Evolutionary conservation across 1,140 invertebrate genomes (phyloP).

Genomic region (Meloidogyne hapla): DNA sequence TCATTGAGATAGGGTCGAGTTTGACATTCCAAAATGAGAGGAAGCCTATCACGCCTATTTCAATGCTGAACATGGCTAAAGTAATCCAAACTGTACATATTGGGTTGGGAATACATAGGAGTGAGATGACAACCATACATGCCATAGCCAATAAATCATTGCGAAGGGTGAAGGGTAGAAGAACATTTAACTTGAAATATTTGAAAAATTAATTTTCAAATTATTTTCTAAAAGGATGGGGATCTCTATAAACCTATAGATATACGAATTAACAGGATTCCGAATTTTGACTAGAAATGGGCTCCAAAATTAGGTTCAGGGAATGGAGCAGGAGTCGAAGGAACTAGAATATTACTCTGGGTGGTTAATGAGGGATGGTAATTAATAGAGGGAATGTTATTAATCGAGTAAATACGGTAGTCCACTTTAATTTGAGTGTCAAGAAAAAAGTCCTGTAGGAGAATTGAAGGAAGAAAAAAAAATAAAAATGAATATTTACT

Average conservation of each 20-base stretch:
- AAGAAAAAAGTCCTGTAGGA: no score
- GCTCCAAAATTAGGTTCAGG: no score
- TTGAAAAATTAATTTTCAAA: background rate
- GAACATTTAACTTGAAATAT: constrained; percentile 76
- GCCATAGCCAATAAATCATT: constrained; percentile 79
- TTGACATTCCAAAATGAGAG: constrained; percentile 90
- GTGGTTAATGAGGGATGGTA: no score
- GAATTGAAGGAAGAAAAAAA: constrained; percentile 15
- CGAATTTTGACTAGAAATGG: no score
- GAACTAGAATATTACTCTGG: no score
- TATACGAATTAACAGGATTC: no score
- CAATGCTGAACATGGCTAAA: constrained; percentile 90
- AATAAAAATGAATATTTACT: constrained; percentile 71
- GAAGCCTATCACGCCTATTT: constrained; percentile 86
- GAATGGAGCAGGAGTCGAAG: no score
- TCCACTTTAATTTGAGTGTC: no score
- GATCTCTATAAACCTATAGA: no score
- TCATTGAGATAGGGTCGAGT: constrained; percentile 64
- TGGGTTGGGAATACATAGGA: constrained; percentile 91
- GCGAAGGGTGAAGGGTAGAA: constrained; percentile 85
- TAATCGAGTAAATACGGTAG: no score
- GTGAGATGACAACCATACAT: constrained; percentile 92
- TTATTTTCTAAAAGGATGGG: no score
- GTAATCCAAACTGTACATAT: constrained; percentile 90
- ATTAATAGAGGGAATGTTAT: no score